Evolutionary conservation across 2,797 vertebrate species (phyloP), one percentile per base, ranked within the genome.

Genomic region (Sebastes hopkinsi): DNA sequence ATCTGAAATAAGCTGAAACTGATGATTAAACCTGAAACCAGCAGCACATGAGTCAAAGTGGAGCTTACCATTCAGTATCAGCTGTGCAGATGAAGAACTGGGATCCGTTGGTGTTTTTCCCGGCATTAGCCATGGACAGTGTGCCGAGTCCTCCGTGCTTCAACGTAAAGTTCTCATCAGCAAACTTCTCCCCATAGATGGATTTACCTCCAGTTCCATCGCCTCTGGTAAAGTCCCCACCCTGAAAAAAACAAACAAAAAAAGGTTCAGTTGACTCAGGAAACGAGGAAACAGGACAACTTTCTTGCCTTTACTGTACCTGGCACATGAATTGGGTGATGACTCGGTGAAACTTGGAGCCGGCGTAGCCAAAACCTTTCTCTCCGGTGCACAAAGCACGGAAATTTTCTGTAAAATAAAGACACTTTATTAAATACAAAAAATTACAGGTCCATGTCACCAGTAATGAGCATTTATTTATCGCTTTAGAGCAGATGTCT

Each of bases 61-160:
- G 34, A 22, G 25, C 96, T 96, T 90, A 98, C 98, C 98, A 99
- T 85, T 2, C 64, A 0, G 98, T 98, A 3, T 91, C 72, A 1
- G 71, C 94, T 3, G 97, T 98, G 91, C 98, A 99, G 94, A 99
- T 96, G 88, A 99, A 99, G 88, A 99, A 99, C 93, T 99, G 98
- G 71, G 98, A 99, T 0, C 98, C 97, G 0, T 99, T 99, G 8
- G 98, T 98, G 95, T 98, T 97, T 20, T 96, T 93, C 10, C 98
- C 98, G 0, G 98, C 96, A 0, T 99, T 99, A 3, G 98, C 98
- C 98, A 99, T 99, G 54, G 97, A 99, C 86, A 99, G 92, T 3
- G 92, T 97, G 2, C 98, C 97, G 8, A 87, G 22, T 2, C 95
- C 97, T 0, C 50, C 87, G 79, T 99, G 98, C 93, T 96, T 97